Evolutionary conservation across 2,113 vertebrate genomes (phyloP).

Genomic region (Ahaetulla prasina): DNA sequence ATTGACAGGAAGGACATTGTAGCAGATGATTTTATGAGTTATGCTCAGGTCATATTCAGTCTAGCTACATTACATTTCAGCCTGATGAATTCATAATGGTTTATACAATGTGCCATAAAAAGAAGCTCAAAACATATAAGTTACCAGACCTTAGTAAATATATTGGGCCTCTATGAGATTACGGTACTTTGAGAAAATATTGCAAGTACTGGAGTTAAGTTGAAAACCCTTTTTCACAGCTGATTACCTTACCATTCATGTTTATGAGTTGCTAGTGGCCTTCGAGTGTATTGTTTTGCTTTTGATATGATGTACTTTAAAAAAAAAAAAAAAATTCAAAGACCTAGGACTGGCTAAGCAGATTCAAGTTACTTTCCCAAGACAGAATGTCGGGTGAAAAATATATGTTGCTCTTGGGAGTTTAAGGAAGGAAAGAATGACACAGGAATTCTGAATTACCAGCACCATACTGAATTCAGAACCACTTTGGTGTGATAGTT

Average conservation of each 20-base stretch:
- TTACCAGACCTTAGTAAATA: background rate
- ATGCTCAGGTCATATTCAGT: background rate
- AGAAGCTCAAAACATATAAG: background rate
- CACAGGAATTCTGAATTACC: background rate
- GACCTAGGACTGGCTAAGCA: background rate
- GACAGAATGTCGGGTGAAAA: background rate
- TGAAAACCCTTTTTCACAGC: background rate
- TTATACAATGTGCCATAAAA: background rate
- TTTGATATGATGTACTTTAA: background rate
- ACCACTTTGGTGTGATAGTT: background rate
- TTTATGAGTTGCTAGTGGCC: background rate
- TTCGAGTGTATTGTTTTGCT: background rate
- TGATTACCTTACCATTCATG: background rate
- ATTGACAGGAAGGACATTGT: too few relatives aligned
- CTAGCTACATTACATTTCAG: background rate
- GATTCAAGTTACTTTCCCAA: background rate
- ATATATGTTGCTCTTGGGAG: background rate
- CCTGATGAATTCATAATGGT: background rate
- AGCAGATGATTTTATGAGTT: too few relatives aligned
- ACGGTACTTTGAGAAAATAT: background rate
- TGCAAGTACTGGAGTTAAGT: background rate
- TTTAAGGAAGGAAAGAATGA: background rate
- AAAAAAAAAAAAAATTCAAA: background rate
- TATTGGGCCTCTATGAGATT: background rate
- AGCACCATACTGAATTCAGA: background rate